Evolutionary conservation across 2,888 invertebrate species (phyloP), one percentile per base, ranked within the genome.

Genomic region (Celastrina argiolus): DNA sequence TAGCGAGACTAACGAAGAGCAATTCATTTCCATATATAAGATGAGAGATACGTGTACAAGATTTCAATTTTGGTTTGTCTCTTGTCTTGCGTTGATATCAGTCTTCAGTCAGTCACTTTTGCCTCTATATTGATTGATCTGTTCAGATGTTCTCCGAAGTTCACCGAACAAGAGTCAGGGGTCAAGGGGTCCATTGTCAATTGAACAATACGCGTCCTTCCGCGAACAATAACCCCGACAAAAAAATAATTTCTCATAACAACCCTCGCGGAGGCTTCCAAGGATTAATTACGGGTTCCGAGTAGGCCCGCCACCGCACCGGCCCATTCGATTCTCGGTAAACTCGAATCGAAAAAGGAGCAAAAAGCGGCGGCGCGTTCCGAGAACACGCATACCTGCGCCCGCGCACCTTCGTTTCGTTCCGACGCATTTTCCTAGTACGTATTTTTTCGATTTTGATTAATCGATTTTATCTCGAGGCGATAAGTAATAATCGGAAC

Each of bases 201-300:
- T 69, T 67, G 56, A 66, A 74, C 70, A 74, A 74, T 76, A 76
- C 75, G 69, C 70, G 74, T 73, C 76, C 76, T 87, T 85, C 85
- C 74, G 70, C 81, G 87, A 85, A 87, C 83, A 84, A 85, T 83
- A 83, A 81, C 51, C 67, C 78, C 79, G 59, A 66, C 63, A 68
- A 70, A 70, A 67, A 71, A 68, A 66, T 64, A 18, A 87, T 88
- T 87, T 88, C 88, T 88, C 83, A 84, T 84, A 87, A 85, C 88
- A 87, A 86, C 87, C 90, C 87, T 87, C 78, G 83, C 75, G 87
- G 81, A 91, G 90, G 90, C 87, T 89, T 90, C 90, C 85, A 85
- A 85, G 90, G 90, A 90, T 90, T 90, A 90, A 91, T 90, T 91
- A 91, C 84, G 87, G 82, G 88, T 91, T 91, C 90, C 84, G 84